Base-by-base conservation (phyloP, 2,113 vertebrate species). In the Eolophus roseicapilla region DNA sequence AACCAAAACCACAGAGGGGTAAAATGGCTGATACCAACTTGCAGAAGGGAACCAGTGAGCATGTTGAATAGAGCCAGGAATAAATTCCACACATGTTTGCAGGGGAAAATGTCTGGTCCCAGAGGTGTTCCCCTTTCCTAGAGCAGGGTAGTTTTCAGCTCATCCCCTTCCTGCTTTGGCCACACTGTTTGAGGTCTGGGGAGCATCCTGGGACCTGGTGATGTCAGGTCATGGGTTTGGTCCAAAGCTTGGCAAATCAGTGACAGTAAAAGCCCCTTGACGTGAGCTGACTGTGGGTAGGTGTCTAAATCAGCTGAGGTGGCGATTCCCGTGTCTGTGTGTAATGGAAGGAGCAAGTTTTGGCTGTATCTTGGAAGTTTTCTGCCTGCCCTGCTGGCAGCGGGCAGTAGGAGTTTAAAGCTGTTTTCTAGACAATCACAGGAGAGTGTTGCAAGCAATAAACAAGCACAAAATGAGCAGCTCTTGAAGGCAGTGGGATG, bases 111-210 rank as follows among this genome's bases (percentile, higher is more conserved):
- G 19, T 80, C 17, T 37, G 11, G 16, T 65, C 24, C 8, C 27
- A 35, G 82, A n/a, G 14, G 10, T 43, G n/a, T 10, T 63, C 25
- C 19, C 7, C 0, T 0, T 74, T 68, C 49, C 13, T 28, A 31
- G 18, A 73, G 31, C 17, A 23, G 21, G 23, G 29, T 65, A 62
- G 17, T 44, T 92, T 62, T 31, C 14, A 25, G 10, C 41, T 80
- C 15, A 44, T 27, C 17, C 5, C 13, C 19, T 8, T 31, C 57
- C 44, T 49, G 39, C 13, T 76, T 50, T 78, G 67, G 31, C 23
- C 0, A 0, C 3, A 1, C 12, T 0, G 1, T 19, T 33, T 41
- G 31, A 62, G 13, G 9, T 59, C 35, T 57, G 8, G 5, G 16
- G 5, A 2, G 3, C 6, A 2, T 47, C 33, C 59, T 69, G 52